phyloP scores from a whole-genome alignment of 1,140 invertebrate species.

The Tetranychus cinnabarinus region DNA sequence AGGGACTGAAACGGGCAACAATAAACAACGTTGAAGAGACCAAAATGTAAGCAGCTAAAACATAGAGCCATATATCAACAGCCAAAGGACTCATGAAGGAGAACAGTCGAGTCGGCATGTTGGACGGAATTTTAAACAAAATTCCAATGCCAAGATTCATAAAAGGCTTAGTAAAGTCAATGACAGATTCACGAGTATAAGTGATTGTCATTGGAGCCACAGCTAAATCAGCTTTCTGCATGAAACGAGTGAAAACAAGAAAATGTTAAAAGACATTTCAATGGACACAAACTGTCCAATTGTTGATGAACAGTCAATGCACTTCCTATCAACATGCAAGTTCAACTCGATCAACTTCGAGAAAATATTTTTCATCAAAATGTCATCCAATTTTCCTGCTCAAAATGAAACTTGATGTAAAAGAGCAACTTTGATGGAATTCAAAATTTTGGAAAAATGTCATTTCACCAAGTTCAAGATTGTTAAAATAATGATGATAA shows the following conservation, averaged over 20 bases:
- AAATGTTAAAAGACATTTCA: neutral
- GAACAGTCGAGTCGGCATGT: constrained; percentile 69
- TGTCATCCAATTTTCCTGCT: neutral
- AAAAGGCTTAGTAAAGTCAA: constrained; percentile 86
- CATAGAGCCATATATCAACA: constrained; percentile 84
- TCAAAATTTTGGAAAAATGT: neutral
- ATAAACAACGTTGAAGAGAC: constrained; percentile 76
- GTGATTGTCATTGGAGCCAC: constrained; percentile 54
- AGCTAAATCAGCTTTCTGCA: constrained; percentile 22
- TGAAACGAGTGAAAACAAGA: neutral
- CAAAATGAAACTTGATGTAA: too few relatives aligned
- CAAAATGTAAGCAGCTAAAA: constrained; percentile 73
- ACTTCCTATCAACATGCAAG: too few relatives aligned
- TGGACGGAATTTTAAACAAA: constrained; percentile 31
- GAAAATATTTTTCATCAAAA: too few relatives aligned
- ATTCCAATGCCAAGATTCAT: constrained; percentile 59
- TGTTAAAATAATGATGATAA: neutral
- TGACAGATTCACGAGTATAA: constrained; percentile 60
- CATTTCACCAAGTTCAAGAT: neutral
- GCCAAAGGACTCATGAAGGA: constrained; percentile 80
- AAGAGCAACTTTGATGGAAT: too few relatives aligned
- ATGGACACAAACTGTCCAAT: too few relatives aligned
- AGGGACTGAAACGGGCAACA: constrained; percentile 69
- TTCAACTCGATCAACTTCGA: too few relatives aligned
- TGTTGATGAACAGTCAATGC: too few relatives aligned